These are phyloP conservation scores for Chaetorhynchus papuensis DNA, from an alignment of 2,113 vertebrate genomes.

Conservation along the genomic window DNA sequence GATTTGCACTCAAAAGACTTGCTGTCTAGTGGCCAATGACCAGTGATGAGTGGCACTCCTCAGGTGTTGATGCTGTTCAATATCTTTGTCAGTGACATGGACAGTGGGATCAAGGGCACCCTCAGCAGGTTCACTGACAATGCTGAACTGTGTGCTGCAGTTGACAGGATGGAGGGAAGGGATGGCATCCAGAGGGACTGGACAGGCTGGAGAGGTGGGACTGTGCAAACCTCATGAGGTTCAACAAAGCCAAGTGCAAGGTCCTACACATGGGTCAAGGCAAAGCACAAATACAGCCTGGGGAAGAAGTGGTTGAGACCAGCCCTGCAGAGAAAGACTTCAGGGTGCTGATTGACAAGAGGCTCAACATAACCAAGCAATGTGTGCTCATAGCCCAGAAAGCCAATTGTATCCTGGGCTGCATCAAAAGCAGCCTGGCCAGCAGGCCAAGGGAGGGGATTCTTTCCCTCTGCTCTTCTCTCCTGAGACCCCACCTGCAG, in stretches of 20 bases:
- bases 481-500: background rate
- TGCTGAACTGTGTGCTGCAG: background rate
- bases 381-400: background rate
- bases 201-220: background rate
- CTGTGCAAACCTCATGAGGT: background rate
- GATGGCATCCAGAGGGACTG: background rate
- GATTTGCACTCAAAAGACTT: background rate
- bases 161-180: background rate
- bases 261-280: background rate
- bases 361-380: background rate
- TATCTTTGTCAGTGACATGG: background rate
- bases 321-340: background rate
- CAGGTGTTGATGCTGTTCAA: background rate
- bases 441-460: background rate
- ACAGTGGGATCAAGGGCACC: background rate
- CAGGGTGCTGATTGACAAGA: background rate
- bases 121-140: background rate
- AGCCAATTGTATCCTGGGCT: background rate
- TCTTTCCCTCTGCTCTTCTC: background rate
- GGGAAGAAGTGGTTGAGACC: background rate
- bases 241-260: background rate
- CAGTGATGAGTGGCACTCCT: background rate
- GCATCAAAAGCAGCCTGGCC: fast-evolving
- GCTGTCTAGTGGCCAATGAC: background rate
- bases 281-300: background rate